Base-by-base conservation (phyloP, 2,888 invertebrate genomes). In the Dolichomitus sp. region DNA sequence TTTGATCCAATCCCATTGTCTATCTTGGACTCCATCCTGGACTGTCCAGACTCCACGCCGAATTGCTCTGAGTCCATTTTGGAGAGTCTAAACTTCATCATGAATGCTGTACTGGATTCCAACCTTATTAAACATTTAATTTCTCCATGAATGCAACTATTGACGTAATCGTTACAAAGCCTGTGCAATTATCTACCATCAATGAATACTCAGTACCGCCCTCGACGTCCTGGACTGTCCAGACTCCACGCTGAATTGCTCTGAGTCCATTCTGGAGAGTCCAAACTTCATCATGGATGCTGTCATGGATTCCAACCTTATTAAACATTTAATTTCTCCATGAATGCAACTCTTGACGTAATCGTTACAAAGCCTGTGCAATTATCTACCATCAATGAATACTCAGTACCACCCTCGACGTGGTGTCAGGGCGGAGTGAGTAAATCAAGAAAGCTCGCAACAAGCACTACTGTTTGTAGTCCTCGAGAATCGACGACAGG, bases 401-500 rank as follows among this genome's bases (percentile, higher is more conserved):
- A n/a, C 48, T 17, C 17, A 4, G 50, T 19, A 12, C 2, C 23
- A 12, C 27, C 27, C 27, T 54, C 23, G 9, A 52, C 11, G 33
- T 14, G 17, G 4, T 7, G 30, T 30, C 30, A 59, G n/a, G 1
- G n/a, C 2, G 6, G 0, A 9, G 57, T 33, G 57, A 33, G n/a
- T 33, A 17, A 59, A 7, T 59, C 33, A 17, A n/a, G 33, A 7
- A 17, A 11, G 19, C 27, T 23, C 14, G 0, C 33, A n/a, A 30
- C 33, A n/a, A 17, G 50, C 23, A 66, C 65, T 78, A 72, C 54
- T 48, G 54, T 73, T 73, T 59, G 74, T 45, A 45, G 61, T 69
- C 30, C 14, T 80, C 69, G 23, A 75, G 48, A 33, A 40, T 63
- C 75, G 80, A 76, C 65, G 40, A 81, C 65, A 50, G 65, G 33